phyloP scores from a whole-genome alignment of 2,888 invertebrate species.

The Alitta virens region DNA sequence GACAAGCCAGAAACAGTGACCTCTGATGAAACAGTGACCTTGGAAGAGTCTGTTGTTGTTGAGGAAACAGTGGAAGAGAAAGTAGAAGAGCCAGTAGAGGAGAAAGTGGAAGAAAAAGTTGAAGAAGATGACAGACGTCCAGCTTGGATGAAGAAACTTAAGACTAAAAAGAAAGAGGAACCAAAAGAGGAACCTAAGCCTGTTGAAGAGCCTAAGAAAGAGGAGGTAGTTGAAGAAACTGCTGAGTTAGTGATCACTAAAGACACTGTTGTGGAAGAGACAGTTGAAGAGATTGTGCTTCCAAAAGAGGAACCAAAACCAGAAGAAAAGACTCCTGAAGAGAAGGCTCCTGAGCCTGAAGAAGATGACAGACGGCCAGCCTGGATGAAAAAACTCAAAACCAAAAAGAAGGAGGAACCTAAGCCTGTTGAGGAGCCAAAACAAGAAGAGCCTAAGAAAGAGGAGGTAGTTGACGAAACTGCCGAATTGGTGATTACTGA shows the following conservation, averaged over 20 bases:
- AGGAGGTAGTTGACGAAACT: no score
- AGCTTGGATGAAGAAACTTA: no score
- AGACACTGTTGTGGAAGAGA: background rate
- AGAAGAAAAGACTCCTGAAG: background rate
- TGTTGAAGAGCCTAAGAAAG: no score
- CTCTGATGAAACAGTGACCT: no score
- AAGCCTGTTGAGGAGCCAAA: background rate
- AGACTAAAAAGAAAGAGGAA: no score
- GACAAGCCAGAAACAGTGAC: no score
- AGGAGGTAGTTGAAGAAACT: background rate
- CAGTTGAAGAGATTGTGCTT: background rate
- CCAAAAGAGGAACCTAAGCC: background rate
- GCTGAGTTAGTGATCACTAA: background rate
- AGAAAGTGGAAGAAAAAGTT: no score
- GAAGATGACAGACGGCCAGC: background rate
- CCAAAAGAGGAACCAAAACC: conserved; percentile 1
- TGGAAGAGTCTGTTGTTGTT: background rate
- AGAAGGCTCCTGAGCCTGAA: background rate
- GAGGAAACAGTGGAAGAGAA: no score
- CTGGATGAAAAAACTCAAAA: background rate
- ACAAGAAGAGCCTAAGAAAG: no score
- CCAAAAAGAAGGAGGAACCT: conserved; percentile 4
- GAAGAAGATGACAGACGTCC: no score
- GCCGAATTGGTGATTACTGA: no score
- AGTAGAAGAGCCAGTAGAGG: no score